phyloP scores from a whole-genome alignment of 1,140 invertebrate genomes.

The Zophobas atratus region DNA sequence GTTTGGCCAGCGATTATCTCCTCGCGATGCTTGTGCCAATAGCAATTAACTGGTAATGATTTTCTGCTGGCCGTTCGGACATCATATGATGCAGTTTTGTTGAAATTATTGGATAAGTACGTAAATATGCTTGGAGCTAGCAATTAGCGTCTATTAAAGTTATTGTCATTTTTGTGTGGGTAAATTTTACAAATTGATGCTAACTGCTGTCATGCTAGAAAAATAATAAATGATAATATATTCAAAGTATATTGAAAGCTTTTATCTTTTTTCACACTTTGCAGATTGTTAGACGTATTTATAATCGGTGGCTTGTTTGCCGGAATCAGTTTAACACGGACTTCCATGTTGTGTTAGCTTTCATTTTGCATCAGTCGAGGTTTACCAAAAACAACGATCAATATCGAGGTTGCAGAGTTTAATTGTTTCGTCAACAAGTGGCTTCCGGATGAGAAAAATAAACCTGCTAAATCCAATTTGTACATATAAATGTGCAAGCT shows the following conservation, averaged over 20 bases:
- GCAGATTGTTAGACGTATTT: too few species aligned
- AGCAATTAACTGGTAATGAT: not conserved
- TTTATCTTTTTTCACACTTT: too few species aligned
- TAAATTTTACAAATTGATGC: constrained; percentile 11
- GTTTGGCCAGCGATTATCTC: constrained; percentile 1
- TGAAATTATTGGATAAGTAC: constrained; percentile 8
- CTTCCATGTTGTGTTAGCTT: too few species aligned
- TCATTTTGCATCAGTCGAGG: too few species aligned
- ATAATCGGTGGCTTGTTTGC: too few species aligned
- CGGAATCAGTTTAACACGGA: too few species aligned
- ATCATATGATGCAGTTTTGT: constrained; percentile 9
- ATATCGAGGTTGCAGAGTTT: not conserved
- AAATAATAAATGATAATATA: constrained; percentile 8
- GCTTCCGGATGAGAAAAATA: not conserved
- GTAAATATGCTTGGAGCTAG: not conserved
- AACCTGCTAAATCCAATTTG: not conserved
- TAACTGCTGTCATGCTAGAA: constrained; percentile 15
- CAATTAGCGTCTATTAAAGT: constrained; percentile 21
- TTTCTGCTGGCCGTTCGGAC: not conserved
- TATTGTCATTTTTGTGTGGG: constrained; percentile 19
- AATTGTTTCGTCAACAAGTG: not conserved
- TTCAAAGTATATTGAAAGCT: not conserved
- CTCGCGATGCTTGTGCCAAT: constrained; percentile 18
- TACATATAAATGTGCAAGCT: not conserved
- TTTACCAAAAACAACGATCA: not conserved